Conservation (phyloP, 2,113 vertebrate genomes). For the Leptosomus discolor region DNA sequence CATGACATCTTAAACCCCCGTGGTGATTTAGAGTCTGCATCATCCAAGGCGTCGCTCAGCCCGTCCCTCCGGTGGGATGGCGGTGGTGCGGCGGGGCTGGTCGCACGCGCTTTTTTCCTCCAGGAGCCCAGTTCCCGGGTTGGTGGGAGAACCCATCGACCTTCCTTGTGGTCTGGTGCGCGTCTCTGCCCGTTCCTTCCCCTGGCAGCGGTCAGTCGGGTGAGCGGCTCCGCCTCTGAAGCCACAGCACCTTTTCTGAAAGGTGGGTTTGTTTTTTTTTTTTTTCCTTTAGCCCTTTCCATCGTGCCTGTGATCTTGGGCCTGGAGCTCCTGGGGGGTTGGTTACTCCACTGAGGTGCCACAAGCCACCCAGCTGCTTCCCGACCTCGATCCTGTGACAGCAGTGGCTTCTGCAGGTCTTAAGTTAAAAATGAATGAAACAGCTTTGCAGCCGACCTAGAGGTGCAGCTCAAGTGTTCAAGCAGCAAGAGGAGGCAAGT, state of each 20-base stretch:
- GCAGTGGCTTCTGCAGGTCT: not conserved
- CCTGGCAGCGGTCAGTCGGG: fast-evolving
- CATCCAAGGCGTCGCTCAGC: fast-evolving
- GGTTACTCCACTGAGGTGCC: not conserved
- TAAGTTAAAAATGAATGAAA: not conserved
- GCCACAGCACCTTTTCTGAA: fast-evolving
- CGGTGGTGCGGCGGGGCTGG: fast-evolving
- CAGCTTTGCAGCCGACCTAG: not conserved
- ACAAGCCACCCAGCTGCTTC: not conserved
- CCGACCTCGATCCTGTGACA: not conserved
- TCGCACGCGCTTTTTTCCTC: not conserved
- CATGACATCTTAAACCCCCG: fast-evolving
- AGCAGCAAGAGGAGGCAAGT: not conserved
- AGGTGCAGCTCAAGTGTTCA: not conserved
- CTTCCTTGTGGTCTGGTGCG: not conserved
- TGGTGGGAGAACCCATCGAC: not conserved
- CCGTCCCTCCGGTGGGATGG: fast-evolving
- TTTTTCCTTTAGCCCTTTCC: not conserved
- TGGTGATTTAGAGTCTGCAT: fast-evolving
- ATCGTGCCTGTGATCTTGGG: not conserved
- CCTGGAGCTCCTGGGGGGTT: not conserved
- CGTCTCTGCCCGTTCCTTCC: not conserved
- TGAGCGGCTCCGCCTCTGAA: fast-evolving
- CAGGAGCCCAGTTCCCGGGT: not conserved
- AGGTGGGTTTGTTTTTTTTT: not conserved